Evolutionary conservation across 2,797 vertebrate genomes (phyloP), one percentile per base, ranked within the genome.

Genomic region (Channallabes apus): DNA sequence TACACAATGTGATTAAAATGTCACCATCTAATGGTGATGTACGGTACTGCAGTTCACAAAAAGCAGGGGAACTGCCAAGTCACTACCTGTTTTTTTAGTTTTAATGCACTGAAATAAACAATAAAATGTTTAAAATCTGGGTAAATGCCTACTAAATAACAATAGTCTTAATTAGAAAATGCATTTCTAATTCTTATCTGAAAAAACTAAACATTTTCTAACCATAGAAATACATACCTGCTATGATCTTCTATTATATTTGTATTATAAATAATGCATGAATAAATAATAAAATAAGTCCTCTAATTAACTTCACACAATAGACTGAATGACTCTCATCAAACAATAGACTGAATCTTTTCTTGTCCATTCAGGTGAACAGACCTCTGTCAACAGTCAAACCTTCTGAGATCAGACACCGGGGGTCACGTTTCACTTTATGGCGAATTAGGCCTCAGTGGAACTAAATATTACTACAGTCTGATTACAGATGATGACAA

Each of bases 1-100:
- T 18, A 75, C 73, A 27, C 35, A n/a, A 41, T 27, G 14, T n/a
- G 32, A 59, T 56, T 80, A 2, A 82, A 91, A 91, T 84, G 90
- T 89, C 91, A 90, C 8, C 93, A 92, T 85, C 94, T 92, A 85
- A 86, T 91, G 93, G 88, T 56, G 65, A 85, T 18, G 27, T 6
- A 0, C 1, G 0, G 64, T 87, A 92, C 80, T 93, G 84, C 90
- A 91, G 64, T 51, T 61, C 64, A 69, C 17, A 12, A 15, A 29
- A 24, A 67, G 18, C 32, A 69, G 3, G 7, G n/a, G 54, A 85
- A 68, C 11, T 69, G 69, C 12, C 12, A 71, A 69, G 51, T 83
- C 20, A 83, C 83, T n/a, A 0, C 59, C 65, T 80, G 38, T n/a
- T 17, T 12, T 51, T 46, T 51, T 29, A 29, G n/a, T 32, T 65